Base-by-base conservation (phyloP, 2,888 invertebrate genomes). In the Agrenia bidenticulata region DNA sequence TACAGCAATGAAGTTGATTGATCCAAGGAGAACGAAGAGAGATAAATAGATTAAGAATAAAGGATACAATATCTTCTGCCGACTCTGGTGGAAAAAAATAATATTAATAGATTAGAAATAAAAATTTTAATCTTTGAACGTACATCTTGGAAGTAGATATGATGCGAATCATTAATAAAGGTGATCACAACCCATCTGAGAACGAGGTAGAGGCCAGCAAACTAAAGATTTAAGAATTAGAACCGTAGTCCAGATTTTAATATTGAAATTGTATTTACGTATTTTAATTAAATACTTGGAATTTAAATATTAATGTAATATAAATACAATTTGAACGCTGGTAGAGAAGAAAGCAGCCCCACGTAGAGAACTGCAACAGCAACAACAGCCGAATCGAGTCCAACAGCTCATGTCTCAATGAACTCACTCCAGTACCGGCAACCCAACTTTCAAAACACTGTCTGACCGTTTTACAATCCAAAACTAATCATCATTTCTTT, bases 121-220 rank as follows among this genome's bases (percentile, higher is more conserved):
- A 49, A n/a, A 13, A 49, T n/a, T 11, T 11, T 49, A n/a, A n/a
- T 11, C 49, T n/a, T 53, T 53, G 5, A 24, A 26, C 27, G 4
- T n/a, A 54, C 54, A n/a, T 54, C 54, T n/a, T 54, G 24, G 26
- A 54, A 54, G 32, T 54, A 54, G 32, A n/a, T 27, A 2, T 21
- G 27, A 24, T 24, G 27, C 9, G 5, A 2, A 2, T 7, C 32
- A 9, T 54, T 54, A 9, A 54, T 54, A 26, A 54, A 13, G 13
- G 54, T n/a, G n/a, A 54, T 54, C n/a, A 54, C 54, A 15, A 15
- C 54, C 54, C 54, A 54, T 27, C 27, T 54, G 13, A 27, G 4
- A 19, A 54, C 24, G 26, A 27, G 32, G 54, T 54, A 19, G 32
- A 54, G 54, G 24, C 54, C 54, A 17, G 27, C n/a, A 54, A 54